Base-by-base conservation (phyloP, 2,113 vertebrate genomes). In the Capreolus pygargus region DNA sequence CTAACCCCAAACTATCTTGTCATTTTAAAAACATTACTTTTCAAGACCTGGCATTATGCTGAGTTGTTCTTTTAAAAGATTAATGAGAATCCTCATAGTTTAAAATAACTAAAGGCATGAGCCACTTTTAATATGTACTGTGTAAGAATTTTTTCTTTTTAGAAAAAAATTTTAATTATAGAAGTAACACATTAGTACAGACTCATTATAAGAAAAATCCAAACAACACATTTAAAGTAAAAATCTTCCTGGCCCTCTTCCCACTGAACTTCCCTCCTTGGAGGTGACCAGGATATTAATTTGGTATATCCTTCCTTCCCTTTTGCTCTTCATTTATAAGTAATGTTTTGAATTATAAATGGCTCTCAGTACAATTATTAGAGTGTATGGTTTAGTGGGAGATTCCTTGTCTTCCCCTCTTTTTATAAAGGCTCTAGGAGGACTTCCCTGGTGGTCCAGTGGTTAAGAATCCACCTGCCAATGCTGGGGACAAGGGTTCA, bases 101-200 rank as follows among this genome's bases (percentile, higher is more conserved):
- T 90, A 55, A 93, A 91, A 96, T 67, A 92, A 92, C 25, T 89
- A 47, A 97, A 95, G 82, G 78, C 16, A 92, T 86, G 74, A 95
- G 89, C 5, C 19, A 87, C 21, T 92, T 86, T 88, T 76, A 91
- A 55, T 50, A 92, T 14, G 83, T 30, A n/a, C 57, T n/a, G n/a
- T 67, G 17, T 47, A 33, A 74, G 43, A 15, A 36, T 57, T 23
- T 47, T 85, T 86, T 84, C 60, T 16, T 39, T 89, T 86, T 83
- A 54, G 74, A n/a, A 39, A 89, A 93, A 86, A 93, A 30, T 16
- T 54, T 88, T 85, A 88, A 67, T 50, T 94, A 21, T 52, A 86
- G 78, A 94, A 84, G 47, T 76, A 91, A 84, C 43, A 88, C 23
- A 74, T 50, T 43, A 95, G 25, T 21, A 76, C 39, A 79, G 54